Evolutionary conservation across 2,113 vertebrate genomes (phyloP).

Genomic region (Chauna torquata): DNA sequence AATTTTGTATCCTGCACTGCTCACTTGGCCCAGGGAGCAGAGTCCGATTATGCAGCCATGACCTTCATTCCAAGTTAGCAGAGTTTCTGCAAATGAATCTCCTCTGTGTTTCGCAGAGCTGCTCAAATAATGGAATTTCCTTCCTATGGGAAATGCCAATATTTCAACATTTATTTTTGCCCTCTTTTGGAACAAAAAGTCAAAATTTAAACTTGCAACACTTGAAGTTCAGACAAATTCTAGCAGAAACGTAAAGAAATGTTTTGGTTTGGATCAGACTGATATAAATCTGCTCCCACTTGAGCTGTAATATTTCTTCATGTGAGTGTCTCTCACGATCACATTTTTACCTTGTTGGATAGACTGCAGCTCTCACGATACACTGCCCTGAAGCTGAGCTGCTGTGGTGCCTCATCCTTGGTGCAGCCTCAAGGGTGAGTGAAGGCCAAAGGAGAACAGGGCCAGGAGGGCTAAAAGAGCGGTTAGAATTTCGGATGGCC

Average conservation of each 20-base stretch:
- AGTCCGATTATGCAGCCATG: neutral
- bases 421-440: neutral
- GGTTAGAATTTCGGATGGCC: neutral
- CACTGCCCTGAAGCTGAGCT: neutral
- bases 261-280: neutral
- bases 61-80: conserved; percentile 51
- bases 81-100: conserved; percentile 52
- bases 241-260: neutral
- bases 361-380: neutral
- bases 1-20: neutral
- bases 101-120: conserved; percentile 23
- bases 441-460: neutral
- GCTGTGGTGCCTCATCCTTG: neutral
- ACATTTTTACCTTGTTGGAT: neutral
- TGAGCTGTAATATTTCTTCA: neutral
- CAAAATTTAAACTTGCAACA: neutral
- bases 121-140: conserved; percentile 63
- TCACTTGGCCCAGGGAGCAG: conserved; percentile 10
- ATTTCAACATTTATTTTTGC: conserved; percentile 41
- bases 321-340: neutral
- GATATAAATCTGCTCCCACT: neutral
- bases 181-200: conserved; percentile 37
- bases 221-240: neutral
- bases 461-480: neutral
- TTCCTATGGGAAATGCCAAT: conserved; percentile 42